Percentiles rank a stretch among this genome's conserved stretches.
These are phyloP conservation scores for Leptinotarsa juncta DNA, from an alignment of 2,888 invertebrate species.

Conservation along the genomic window DNA sequence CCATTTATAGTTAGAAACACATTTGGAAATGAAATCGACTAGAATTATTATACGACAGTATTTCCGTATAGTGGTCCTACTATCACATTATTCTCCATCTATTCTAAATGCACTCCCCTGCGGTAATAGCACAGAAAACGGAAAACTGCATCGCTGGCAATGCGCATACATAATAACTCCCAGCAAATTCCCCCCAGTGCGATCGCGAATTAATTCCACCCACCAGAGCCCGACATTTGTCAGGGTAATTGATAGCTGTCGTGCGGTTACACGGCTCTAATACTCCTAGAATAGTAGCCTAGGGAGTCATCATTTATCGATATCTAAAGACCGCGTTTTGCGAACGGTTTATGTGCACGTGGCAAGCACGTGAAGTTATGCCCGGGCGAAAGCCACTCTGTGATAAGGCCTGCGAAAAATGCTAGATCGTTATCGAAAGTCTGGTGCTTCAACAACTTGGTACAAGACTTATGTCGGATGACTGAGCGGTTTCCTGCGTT, in stretches of 20 bases:
- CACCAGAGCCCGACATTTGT: conserved; percentile 43
- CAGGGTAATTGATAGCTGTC: conserved; percentile 46
- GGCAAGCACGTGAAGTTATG: conserved; percentile 36
- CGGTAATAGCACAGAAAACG: not conserved
- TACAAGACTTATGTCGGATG: conserved; percentile 4
- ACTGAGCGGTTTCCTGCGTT: not conserved
- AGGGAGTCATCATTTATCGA: conserved; percentile 47
- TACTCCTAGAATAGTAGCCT: conserved; percentile 44
- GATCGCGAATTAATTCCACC: conserved; percentile 44
- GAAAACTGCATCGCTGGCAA: not conserved
- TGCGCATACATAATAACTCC: conserved; percentile 6
- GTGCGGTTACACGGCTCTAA: conserved; percentile 44
- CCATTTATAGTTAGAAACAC: no score
- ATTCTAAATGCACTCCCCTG: no score
- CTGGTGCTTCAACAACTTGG: conserved; percentile 28
- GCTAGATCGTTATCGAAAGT: conserved; percentile 35
- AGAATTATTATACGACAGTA: no score
- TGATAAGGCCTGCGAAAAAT: conserved; percentile 37
- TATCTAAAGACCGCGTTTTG: conserved; percentile 45
- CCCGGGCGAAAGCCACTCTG: conserved; percentile 28
- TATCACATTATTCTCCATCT: not conserved
- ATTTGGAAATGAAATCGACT: no score
- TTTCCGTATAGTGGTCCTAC: no score
- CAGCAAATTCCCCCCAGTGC: conserved; percentile 21
- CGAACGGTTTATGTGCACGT: conserved; percentile 40